Evolutionary conservation across 2,113 vertebrate species (phyloP).

Genomic region (Rhizomys pruinosus): DNA sequence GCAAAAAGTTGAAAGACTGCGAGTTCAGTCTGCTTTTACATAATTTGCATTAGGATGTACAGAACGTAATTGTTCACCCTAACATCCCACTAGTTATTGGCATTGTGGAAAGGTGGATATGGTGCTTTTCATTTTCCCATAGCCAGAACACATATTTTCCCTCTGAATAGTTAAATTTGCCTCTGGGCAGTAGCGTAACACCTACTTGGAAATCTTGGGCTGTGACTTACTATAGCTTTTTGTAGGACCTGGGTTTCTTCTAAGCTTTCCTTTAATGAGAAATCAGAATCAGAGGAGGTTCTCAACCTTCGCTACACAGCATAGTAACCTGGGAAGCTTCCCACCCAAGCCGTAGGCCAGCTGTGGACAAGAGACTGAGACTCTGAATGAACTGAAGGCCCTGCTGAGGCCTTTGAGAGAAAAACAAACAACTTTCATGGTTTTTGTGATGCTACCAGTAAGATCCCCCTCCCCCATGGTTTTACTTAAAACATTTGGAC

Average conservation of each 20-base stretch:
- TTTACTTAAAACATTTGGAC: conserved; percentile 40
- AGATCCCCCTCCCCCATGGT: not conserved
- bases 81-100: not conserved
- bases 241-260: not conserved
- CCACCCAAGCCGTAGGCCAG: not conserved
- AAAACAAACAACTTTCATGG: not conserved
- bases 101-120: not conserved
- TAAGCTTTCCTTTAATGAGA: conserved; percentile 1
- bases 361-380: not conserved
- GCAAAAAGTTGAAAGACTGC: conserved; percentile 38
- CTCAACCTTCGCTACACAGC: not conserved
- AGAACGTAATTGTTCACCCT: not conserved
- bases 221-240: conserved; percentile 27
- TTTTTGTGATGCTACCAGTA: not conserved
- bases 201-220: conserved; percentile 16
- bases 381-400: conserved; percentile 15
- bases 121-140: not conserved
- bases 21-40: not conserved
- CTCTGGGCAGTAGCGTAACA: not conserved
- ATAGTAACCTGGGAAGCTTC: not conserved
- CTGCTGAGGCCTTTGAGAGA: conserved; percentile 10
- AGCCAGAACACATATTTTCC: not conserved
- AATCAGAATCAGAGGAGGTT: not conserved
- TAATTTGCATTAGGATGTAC: not conserved
- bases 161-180: conserved; percentile 28